Conservation (phyloP, 2,888 invertebrate species). For the Stenichneumon culpator region DNA sequence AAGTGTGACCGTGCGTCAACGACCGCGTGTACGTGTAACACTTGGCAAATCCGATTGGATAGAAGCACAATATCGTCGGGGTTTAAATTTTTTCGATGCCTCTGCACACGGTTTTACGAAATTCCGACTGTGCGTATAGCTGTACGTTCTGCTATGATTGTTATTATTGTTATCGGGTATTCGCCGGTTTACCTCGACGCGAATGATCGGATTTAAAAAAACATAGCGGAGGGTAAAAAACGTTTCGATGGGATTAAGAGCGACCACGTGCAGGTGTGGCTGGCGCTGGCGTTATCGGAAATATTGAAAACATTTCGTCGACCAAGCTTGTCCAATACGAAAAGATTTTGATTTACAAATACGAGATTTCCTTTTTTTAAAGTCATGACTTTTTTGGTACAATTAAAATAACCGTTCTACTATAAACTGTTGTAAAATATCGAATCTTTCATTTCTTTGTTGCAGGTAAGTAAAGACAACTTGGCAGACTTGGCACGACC, state of each 20-base stretch:
- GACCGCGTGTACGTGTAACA: conserved; percentile 13
- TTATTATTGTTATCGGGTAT: conserved; percentile 44
- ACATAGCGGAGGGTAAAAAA: not conserved
- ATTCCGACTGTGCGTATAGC: no score
- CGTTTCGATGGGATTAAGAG: conserved; percentile 16
- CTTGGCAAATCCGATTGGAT: conserved; percentile 56
- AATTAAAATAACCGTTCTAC: not conserved
- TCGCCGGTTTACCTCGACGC: conserved; percentile 42
- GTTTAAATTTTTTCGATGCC: conserved; percentile 58
- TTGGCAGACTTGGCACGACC: not conserved
- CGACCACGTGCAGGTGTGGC: not conserved
- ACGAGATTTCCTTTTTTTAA: not conserved
- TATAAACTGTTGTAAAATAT: not conserved
- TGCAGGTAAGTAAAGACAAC: conserved; percentile 45
- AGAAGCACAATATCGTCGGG: conserved; percentile 58
- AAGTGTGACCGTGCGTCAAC: conserved; percentile 2
- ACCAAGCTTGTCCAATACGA: not conserved
- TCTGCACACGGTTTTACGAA: not conserved
- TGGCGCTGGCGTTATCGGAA: conserved; percentile 8
- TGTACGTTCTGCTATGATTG: not conserved
- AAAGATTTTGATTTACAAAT: not conserved
- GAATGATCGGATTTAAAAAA: conserved; percentile 27
- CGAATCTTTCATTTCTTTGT: conserved; percentile 18
- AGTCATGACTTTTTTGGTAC: not conserved
- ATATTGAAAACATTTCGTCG: conserved; percentile 27